Evolutionary conservation across 53 echinoderm and acorn worm species (phyloP), one percentile per base, ranked within the genome.

Genomic region (Crossaster papposus): DNA sequence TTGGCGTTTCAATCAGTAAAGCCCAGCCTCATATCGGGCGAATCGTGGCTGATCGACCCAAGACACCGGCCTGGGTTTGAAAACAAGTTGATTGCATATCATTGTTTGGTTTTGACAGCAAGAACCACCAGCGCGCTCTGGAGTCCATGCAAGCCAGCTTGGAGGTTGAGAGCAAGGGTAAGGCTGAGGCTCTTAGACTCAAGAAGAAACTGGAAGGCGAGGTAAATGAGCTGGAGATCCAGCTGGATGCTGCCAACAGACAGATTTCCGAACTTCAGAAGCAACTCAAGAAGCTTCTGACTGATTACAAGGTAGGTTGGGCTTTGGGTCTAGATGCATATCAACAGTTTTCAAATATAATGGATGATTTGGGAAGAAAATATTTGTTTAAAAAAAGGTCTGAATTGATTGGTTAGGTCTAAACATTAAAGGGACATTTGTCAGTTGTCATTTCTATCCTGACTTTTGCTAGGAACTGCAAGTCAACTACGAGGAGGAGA

Each of bases 191-290:
- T 51, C 94, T 94, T 68, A 86, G 96, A 77, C 95, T 96, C 64
- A 99, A 99, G 99, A 99, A 99, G 96, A 99, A 99, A 89, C 99
- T 99, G 79, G 99, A 99, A 74, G 85, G 84, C 7, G 99, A 99
- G 82, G 96, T 99, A 81, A 99, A 99, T 55, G 99, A 99, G 53
- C 88, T 99, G 72, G 99, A 99, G 74, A 94, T 99, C 91, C 94
- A 94, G 76, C 92, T 99, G 53, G 99, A 99, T 82, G 91, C 95
- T 79, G 94, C 99, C 87, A 99, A 95, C 94, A 99, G 96, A 91
- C 92, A 90, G 89, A 85, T 85, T 34, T 89, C 93, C 14, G 99
- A 99, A 23, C 90, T 94, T 44, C 71, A 89, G 81, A 99, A 99
- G 94, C 93, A 86, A 78, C 91, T 96, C 96, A 99, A 98, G 99